Evolutionary conservation across 2,113 vertebrate species (phyloP).

Genomic region (Martes martes): DNA sequence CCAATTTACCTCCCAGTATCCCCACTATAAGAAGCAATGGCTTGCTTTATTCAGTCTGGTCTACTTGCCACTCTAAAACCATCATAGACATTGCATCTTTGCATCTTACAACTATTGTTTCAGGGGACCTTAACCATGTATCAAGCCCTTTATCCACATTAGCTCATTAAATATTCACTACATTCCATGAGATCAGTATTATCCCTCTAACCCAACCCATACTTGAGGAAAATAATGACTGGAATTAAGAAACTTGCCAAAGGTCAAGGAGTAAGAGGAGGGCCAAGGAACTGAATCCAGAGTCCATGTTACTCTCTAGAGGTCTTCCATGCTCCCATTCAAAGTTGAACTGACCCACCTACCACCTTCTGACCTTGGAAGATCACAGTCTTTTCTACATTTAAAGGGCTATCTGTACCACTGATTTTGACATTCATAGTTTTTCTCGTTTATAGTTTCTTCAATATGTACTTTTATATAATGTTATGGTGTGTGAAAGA

Average conservation of each 20-base stretch:
- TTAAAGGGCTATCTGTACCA: background rate
- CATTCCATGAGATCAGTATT: background rate
- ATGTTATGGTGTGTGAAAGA: background rate
- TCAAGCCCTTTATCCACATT: background rate
- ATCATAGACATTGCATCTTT: background rate
- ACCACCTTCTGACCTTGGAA: background rate
- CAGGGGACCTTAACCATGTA: background rate
- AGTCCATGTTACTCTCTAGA: background rate
- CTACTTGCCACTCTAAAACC: conserved; percentile 3
- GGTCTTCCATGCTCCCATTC: background rate
- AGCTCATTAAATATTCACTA: background rate
- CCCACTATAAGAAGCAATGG: background rate
- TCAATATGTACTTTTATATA: background rate
- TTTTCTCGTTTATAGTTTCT: background rate
- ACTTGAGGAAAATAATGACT: conserved; percentile 7
- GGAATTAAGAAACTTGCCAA: conserved; percentile 28
- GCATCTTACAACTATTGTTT: background rate
- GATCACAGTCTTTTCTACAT: background rate
- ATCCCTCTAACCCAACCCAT: background rate
- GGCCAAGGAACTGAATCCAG: background rate
- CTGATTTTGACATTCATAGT: background rate
- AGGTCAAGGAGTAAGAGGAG: background rate
- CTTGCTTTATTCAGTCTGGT: background rate
- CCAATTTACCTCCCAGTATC: background rate
- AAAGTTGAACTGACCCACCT: background rate